A percentile compares a stretch with the other conserved stretches of the same genome.
These are phyloP conservation scores for Stenichneumon culpator DNA, from an alignment of 2,888 invertebrate genomes.

Conservation along the genomic window DNA sequence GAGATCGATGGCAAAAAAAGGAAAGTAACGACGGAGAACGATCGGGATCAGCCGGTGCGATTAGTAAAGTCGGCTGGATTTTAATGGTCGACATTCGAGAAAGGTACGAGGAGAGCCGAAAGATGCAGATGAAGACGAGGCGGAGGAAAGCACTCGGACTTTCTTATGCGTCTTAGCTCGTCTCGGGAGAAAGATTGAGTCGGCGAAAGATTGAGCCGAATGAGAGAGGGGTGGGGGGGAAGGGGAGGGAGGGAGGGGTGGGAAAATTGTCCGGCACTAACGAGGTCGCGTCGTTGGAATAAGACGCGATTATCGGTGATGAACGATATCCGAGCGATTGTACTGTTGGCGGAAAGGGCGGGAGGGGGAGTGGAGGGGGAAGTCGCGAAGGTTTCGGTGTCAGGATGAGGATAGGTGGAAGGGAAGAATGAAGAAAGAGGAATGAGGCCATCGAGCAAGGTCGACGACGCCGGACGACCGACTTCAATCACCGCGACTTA, in stretches of 20 bases:
- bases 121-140: conserved; percentile 10
- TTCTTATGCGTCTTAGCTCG: neutral
- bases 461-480: conserved; percentile 21
- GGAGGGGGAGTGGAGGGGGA: neutral
- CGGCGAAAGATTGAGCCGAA: neutral
- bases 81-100: conserved; percentile 73
- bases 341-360: conserved; percentile 34
- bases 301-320: conserved; percentile 76
- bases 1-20: neutral
- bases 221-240: too few relatives aligned
- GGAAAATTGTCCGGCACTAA: conserved; percentile 73
- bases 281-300: conserved; percentile 75
- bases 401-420: conserved; percentile 6
- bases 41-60: conserved; percentile 33
- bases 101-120: neutral
- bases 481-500: conserved; percentile 41
- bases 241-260: neutral
- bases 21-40: conserved; percentile 6
- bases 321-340: conserved; percentile 67
- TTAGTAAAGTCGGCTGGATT: conserved; percentile 69
- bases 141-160: conserved; percentile 15
- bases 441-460: conserved; percentile 24
- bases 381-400: neutral
- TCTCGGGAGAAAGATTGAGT: neutral
- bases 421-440: neutral